Evolutionary conservation across 2,888 invertebrate genomes (phyloP).

Genomic region (Dynastes tityus): DNA sequence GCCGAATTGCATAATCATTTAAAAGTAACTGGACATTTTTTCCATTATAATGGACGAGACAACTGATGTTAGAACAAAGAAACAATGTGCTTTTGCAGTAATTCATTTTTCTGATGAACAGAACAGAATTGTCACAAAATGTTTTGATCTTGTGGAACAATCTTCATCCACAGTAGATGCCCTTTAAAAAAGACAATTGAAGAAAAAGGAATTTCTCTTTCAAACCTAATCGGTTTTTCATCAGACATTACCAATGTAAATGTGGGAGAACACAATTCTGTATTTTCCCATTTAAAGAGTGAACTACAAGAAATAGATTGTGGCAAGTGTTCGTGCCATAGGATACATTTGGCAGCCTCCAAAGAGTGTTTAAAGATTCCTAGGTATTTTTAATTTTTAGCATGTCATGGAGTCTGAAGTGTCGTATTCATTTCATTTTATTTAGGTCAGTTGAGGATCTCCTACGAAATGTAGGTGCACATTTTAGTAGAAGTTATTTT

Average conservation of each 20-base stretch:
- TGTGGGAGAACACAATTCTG: conserved; percentile 56
- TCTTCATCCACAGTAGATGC: too few relatives aligned
- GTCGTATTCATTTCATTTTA: too few relatives aligned
- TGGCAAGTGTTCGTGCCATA: too few relatives aligned
- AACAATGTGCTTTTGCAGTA: conserved; percentile 21
- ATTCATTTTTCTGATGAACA: background rate
- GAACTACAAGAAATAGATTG: background rate
- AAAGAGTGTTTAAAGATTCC: conserved; percentile 59
- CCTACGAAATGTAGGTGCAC: conserved; percentile 58
- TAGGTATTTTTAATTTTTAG: background rate
- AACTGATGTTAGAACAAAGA: background rate
- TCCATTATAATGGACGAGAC: background rate
- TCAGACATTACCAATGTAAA: conserved; percentile 62
- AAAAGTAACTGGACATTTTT: background rate
- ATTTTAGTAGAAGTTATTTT: conserved; percentile 58
- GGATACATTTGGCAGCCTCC: too few relatives aligned
- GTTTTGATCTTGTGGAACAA: too few relatives aligned
- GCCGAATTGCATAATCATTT: background rate
- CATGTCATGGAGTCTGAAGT: too few relatives aligned
- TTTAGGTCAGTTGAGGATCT: conserved; percentile 51
- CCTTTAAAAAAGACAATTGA: conserved; percentile 7
- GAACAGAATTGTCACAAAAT: too few relatives aligned
- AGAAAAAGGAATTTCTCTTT: conserved; percentile 52
- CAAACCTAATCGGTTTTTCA: conserved; percentile 59
- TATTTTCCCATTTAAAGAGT: conserved; percentile 52